phyloP scores from a whole-genome alignment of 2,797 vertebrate genomes.

The Garrulus glandarius region DNA sequence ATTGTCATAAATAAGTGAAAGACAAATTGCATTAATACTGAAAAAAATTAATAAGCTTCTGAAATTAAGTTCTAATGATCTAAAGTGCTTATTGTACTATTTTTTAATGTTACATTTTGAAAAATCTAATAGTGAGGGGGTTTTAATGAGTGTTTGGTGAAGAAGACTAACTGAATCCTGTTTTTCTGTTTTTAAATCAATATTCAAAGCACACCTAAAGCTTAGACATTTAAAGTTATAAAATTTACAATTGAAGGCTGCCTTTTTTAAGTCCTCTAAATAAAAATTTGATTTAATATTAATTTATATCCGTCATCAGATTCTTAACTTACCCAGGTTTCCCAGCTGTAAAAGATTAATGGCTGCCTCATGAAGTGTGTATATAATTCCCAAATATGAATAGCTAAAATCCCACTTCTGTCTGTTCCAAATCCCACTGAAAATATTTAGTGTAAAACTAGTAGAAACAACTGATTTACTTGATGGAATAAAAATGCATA shows the following conservation, averaged over 20 bases:
- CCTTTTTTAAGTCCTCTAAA: background rate
- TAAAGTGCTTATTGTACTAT: background rate
- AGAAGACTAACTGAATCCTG: background rate
- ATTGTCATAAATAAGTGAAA: background rate
- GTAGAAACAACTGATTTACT: background rate
- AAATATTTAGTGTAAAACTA: background rate
- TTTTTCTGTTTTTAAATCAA: background rate
- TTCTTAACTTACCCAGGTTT: background rate
- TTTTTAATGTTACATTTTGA: background rate
- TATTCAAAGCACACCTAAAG: background rate
- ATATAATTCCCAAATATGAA: background rate
- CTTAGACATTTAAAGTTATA: background rate
- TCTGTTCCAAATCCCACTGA: background rate
- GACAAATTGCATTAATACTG: background rate
- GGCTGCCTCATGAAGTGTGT: background rate
- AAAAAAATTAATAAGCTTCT: background rate
- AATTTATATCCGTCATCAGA: background rate
- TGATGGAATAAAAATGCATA: background rate
- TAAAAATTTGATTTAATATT: background rate
- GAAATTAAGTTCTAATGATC: background rate
- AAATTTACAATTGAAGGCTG: background rate
- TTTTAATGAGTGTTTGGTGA: background rate
- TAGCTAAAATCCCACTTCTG: background rate
- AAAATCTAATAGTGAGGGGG: background rate
- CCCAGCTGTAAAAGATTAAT: background rate